These are phyloP conservation scores for Gryllus longicercus DNA, from an alignment of 2,888 invertebrate genomes.

Conservation along the genomic window DNA sequence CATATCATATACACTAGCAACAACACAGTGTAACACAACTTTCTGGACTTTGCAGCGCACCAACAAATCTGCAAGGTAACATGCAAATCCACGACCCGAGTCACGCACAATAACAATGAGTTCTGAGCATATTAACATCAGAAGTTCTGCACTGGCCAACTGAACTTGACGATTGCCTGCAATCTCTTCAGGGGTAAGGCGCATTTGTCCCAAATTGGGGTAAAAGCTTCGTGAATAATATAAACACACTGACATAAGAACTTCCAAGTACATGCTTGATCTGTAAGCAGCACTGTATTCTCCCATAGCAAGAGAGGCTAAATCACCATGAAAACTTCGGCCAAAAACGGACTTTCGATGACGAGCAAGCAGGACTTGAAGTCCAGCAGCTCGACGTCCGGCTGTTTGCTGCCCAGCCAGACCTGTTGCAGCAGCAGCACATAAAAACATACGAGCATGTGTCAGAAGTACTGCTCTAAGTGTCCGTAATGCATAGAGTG, in stretches of 20 bases:
- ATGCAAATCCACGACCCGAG: slow-evolving; percentile 71
- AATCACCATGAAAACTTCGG: slow-evolving; percentile 60
- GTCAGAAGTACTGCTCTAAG: slow-evolving; percentile 67
- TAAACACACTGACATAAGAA: slow-evolving; percentile 68
- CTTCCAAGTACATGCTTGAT: slow-evolving; percentile 77
- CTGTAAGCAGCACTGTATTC: slow-evolving; percentile 68
- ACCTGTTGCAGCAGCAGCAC: slow-evolving; percentile 71
- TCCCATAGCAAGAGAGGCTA: slow-evolving; percentile 43
- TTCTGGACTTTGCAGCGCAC: slow-evolving; percentile 79
- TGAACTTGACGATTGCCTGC: slow-evolving; percentile 72
- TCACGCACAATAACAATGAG: slow-evolving; percentile 69
- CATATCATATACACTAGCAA: slow-evolving; percentile 68
- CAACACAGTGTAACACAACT: slow-evolving; percentile 72
- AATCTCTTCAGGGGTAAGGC: slow-evolving; percentile 65
- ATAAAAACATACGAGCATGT: slow-evolving; percentile 69
- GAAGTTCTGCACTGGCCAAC: slow-evolving; percentile 68
- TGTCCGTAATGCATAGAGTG: slow-evolving; percentile 69
- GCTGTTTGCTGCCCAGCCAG: slow-evolving; percentile 54
- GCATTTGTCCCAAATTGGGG: slow-evolving; percentile 64
- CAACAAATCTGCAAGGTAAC: slow-evolving; percentile 70
- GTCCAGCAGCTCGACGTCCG: slow-evolving; percentile 52
- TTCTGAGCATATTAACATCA: slow-evolving; percentile 68
- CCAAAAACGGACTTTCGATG: slow-evolving; percentile 79
- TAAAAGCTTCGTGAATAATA: slow-evolving; percentile 79
- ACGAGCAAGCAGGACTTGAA: slow-evolving; percentile 63